These are phyloP conservation scores for Vanessa atalanta DNA, from an alignment of 1,140 invertebrate species.

Conservation along the genomic window DNA sequence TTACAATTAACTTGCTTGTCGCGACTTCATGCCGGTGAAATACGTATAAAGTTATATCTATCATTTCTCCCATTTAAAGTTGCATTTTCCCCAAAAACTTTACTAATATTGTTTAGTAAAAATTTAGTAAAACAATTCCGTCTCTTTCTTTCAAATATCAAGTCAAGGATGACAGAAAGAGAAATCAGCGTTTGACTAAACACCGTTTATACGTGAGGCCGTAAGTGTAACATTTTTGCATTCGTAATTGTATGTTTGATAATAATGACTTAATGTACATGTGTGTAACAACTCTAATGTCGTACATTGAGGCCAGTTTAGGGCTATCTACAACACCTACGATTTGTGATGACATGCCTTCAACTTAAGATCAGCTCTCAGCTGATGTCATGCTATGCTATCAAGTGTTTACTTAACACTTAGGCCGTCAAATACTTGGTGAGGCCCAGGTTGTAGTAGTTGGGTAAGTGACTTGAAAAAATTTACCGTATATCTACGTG, in stretches of 20 bases:
- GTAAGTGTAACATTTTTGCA: not conserved
- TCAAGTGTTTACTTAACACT: slow-evolving; percentile 59
- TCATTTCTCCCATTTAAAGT: too few relatives aligned
- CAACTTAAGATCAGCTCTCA: slow-evolving; percentile 68
- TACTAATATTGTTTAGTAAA: too few relatives aligned
- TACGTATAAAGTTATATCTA: too few relatives aligned
- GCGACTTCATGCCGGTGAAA: too few relatives aligned
- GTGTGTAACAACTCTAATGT: slow-evolving; percentile 39
- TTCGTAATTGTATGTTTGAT: not conserved
- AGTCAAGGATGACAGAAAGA: too few relatives aligned
- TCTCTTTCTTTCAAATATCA: too few relatives aligned
- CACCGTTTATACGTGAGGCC: not conserved
- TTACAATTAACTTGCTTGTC: too few relatives aligned
- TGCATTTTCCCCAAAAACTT: too few relatives aligned
- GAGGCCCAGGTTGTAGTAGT: slow-evolving; percentile 33
- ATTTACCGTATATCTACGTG: not conserved
- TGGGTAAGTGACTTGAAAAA: not conserved
- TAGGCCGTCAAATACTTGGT: slow-evolving; percentile 30
- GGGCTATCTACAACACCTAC: slow-evolving; percentile 45
- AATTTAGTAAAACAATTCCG: too few relatives aligned
- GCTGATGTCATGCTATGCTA: slow-evolving; percentile 66
- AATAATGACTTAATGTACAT: not conserved
- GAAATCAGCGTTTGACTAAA: too few relatives aligned
- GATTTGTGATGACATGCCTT: slow-evolving; percentile 62
- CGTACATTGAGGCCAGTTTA: slow-evolving; percentile 45